A percentile compares a stretch with the other conserved stretches of the same genome.
phyloP scores from a whole-genome alignment of 2,113 vertebrate species.

The Trochalopteron elliotii region DNA sequence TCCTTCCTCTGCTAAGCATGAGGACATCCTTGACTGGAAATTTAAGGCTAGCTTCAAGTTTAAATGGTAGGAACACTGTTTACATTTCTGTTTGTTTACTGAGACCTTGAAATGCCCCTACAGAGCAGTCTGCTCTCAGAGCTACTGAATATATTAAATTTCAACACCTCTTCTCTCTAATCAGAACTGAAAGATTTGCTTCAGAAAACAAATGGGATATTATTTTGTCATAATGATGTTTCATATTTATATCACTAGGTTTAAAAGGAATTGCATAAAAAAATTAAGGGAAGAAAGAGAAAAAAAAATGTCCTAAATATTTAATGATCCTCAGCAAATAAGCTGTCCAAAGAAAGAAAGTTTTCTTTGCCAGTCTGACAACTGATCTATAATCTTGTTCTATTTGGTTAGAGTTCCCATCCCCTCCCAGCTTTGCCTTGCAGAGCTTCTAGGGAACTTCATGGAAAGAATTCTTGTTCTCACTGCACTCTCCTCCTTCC shows the following conservation, averaged over 20 bases:
- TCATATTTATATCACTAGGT: constrained; percentile 54
- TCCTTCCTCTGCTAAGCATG: neutral
- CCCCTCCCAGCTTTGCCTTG: neutral
- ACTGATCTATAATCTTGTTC: constrained; percentile 64
- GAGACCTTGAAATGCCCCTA: neutral
- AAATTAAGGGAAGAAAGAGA: neutral
- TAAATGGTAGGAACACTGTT: neutral
- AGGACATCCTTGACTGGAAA: neutral
- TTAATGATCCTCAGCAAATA: constrained; percentile 70
- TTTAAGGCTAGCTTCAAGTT: neutral
- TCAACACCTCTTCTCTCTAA: constrained; percentile 34
- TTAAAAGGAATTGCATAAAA: constrained; percentile 44
- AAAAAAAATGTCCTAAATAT: constrained; percentile 42
- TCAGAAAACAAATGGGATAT: constrained; percentile 59
- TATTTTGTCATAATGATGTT: constrained; percentile 62
- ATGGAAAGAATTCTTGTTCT: neutral
- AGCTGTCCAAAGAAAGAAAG: constrained; percentile 54
- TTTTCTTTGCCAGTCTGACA: constrained; percentile 50
- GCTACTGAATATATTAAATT: neutral
- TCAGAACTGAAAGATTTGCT: constrained; percentile 44
- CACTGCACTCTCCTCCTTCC: neutral
- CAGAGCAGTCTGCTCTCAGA: neutral
- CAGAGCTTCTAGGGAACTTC: constrained; percentile 1
- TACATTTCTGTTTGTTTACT: neutral
- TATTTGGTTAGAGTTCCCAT: neutral